Base-by-base conservation (phyloP, 2,797 vertebrate genomes). In the Gobionotothen gibberifrons region DNA sequence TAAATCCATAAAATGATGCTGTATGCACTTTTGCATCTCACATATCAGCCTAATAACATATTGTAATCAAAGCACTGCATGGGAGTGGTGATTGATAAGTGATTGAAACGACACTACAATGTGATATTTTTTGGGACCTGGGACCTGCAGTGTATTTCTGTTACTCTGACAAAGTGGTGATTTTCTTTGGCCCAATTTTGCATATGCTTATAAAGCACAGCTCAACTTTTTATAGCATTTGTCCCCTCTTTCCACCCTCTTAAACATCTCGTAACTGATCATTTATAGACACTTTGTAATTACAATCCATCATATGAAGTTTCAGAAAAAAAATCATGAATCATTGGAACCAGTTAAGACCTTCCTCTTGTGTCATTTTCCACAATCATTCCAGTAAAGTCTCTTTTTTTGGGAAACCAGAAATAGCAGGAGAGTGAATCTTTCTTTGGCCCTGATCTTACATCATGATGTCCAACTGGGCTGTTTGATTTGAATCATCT, bases 401-500 rank as follows among this genome's bases (percentile, higher is more conserved):
- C 15, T 69, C 75, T 59, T 73, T 76, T 69, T 39, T 69, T 74
- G 58, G 72, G 74, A 78, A 84, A 87, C 72, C 84, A 85, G 66
- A 87, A 92, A 92, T 85, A 60, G 90, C 76, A 80, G 78, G 86
- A n/a, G 57, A 73, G 60, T 85, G 87, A 91, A 76, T 43, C 21
- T 77, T 74, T 81, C 48, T 82, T 86, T 92, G 84, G 89, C 81
- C 36, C 13, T 1, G 1, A 53, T 70, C 46, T 76, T 59, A 56
- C 75, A 67, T 78, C n/a, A 52, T 76, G 57, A 84, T 85, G 83
- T 80, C 80, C 83, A 78, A 76, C 58, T 1, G 56, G 64, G 62
- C 80, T 65, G 56, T 47, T 74, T 79, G 74, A 76, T 88, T 61
- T 82, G 83, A 75, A 75, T 92, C 76, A 78, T 85, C 82, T 81